Evolutionary conservation across 2,797 vertebrate genomes (phyloP).

Genomic region (Sparidentex hasta): DNA sequence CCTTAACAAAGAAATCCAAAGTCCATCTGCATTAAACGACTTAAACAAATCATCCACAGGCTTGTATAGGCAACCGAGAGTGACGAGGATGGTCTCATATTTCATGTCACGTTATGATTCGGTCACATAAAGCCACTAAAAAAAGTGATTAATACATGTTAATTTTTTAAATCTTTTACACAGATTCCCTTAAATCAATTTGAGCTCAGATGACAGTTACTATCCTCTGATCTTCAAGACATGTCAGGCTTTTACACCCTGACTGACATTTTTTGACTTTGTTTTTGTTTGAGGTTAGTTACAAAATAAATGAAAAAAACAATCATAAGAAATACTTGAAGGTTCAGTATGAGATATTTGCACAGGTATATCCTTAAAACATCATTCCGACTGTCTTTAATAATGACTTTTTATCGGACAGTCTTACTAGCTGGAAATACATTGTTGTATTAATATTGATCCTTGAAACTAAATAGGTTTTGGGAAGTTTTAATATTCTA

Average conservation of each 20-base stretch:
- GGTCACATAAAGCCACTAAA: too few species aligned
- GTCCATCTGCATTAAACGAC: too few species aligned
- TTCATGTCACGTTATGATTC: too few species aligned
- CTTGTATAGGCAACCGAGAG: too few species aligned
- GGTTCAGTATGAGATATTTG: not conserved
- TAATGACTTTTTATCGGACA: not conserved
- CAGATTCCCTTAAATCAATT: not conserved
- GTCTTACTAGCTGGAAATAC: not conserved
- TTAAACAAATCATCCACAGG: too few species aligned
- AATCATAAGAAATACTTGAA: too few species aligned
- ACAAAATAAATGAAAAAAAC: too few species aligned
- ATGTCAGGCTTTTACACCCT: not conserved
- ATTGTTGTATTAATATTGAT: not conserved
- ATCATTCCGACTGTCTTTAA: not conserved
- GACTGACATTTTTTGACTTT: not conserved
- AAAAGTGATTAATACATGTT: too few species aligned
- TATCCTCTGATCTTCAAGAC: not conserved
- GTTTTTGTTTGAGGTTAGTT: not conserved
- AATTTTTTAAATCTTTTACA: too few species aligned
- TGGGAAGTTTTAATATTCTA: not conserved
- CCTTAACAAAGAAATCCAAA: too few species aligned
- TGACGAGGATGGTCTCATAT: too few species aligned
- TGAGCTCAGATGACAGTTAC: not conserved
- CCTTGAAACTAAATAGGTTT: not conserved
- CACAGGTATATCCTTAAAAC: not conserved